Evolutionary conservation across 2,113 vertebrate species (phyloP).

Genomic region (Epinephelus moara): DNA sequence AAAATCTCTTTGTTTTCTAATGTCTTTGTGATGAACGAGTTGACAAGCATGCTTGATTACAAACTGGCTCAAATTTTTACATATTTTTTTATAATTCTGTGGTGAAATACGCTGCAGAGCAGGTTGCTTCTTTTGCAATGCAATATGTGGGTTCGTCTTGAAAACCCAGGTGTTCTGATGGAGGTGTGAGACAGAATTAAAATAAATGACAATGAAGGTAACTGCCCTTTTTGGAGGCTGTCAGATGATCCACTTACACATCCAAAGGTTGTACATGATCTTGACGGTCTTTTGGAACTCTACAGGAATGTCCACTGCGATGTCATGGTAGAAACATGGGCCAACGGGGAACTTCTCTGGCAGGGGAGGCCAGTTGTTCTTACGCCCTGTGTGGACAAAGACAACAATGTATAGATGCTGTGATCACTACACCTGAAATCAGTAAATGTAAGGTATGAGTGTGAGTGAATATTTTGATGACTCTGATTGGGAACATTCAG

Average conservation of each 20-base stretch:
- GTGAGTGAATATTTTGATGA: not conserved
- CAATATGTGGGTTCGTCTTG: not conserved
- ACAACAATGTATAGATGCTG: not conserved
- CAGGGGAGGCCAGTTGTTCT: slow-evolving; percentile 98
- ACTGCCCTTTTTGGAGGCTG: not conserved
- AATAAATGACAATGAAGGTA: not conserved
- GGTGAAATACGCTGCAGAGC: too few relatives aligned
- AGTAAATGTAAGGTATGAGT: not conserved
- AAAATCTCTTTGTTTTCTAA: not conserved
- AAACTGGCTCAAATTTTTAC: not conserved
- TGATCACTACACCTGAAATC: not conserved
- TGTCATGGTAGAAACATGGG: slow-evolving; percentile 98
- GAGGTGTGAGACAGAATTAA: not conserved
- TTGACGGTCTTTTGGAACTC: slow-evolving; percentile 99
- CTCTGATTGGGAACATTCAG: not conserved
- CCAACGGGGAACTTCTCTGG: slow-evolving; percentile 95
- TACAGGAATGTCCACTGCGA: slow-evolving; percentile 96
- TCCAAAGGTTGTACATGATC: slow-evolving; percentile 99
- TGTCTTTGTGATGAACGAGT: not conserved
- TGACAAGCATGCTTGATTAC: not conserved
- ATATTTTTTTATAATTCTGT: not conserved
- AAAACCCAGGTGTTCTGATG: not conserved
- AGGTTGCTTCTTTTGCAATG: not conserved
- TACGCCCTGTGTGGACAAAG: slow-evolving; percentile 87
- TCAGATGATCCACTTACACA: slow-evolving; percentile 89